phyloP scores from a whole-genome alignment of 1,140 invertebrate species.

The Probaryconus sp. region DNA sequence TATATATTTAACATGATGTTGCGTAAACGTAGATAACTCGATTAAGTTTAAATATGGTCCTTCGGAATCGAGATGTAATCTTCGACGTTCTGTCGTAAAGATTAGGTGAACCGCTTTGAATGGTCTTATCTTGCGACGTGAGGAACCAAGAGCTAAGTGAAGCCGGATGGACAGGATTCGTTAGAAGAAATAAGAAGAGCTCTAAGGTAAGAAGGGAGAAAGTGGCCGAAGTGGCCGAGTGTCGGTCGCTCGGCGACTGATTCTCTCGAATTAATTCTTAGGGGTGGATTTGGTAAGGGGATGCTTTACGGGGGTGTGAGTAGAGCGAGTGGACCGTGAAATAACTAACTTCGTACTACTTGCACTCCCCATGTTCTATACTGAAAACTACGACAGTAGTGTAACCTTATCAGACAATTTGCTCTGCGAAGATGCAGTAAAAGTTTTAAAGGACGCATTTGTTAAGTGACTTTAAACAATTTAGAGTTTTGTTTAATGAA shows the following conservation, averaged over 20 bases:
- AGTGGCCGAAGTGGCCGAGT: constrained; percentile 61
- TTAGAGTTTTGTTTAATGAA: too few species aligned
- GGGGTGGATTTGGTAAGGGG: constrained; percentile 72
- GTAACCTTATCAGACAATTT: constrained; percentile 63
- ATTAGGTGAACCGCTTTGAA: constrained; percentile 53
- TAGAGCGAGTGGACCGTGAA: constrained; percentile 77
- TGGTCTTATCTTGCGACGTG: constrained; percentile 43
- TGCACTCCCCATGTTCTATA: constrained; percentile 60
- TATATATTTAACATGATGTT: too few species aligned
- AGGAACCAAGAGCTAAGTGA: constrained; percentile 60
- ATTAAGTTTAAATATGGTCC: constrained; percentile 32
- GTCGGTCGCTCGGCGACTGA: constrained; percentile 74
- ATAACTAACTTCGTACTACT: constrained; percentile 76
- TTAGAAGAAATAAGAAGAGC: constrained; percentile 58
- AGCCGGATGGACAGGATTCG: constrained; percentile 68
- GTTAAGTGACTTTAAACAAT: neutral
- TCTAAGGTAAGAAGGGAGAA: constrained; percentile 58
- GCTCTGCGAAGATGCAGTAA: constrained; percentile 18
- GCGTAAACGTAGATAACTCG: constrained; percentile 28
- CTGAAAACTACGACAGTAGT: constrained; percentile 66
- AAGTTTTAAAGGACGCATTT: constrained; percentile 15
- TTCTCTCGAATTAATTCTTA: constrained; percentile 79
- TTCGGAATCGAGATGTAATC: constrained; percentile 49
- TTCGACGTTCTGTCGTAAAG: constrained; percentile 46
- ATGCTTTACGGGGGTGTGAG: constrained; percentile 71